Evolutionary conservation across 2,888 invertebrate genomes (phyloP).

Genomic region (Cataglyphis rosenhaueri): DNA sequence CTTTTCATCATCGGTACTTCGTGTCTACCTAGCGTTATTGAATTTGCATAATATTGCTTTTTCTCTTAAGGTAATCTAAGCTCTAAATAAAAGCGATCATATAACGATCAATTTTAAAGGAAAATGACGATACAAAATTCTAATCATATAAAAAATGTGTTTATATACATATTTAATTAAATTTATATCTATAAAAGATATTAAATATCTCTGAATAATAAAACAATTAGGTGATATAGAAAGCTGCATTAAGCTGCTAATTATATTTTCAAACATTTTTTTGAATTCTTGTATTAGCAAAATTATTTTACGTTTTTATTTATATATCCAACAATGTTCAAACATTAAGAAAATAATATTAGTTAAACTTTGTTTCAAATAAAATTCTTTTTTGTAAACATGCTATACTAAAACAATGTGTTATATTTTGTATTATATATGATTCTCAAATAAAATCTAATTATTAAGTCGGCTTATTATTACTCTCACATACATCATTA

Average conservation of each 20-base stretch:
- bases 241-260: neutral
- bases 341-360: neutral
- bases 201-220: neutral
- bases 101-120: conserved; percentile 1
- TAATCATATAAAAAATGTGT: conserved; percentile 11
- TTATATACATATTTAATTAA: neutral
- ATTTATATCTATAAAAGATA: neutral
- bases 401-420: neutral
- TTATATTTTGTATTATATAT: neutral
- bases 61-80: neutral
- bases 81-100: neutral
- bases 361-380: too few relatives aligned
- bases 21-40: neutral
- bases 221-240: neutral
- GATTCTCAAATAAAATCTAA: neutral
- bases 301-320: neutral
- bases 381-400: neutral
- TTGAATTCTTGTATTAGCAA: neutral
- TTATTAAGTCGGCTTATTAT: neutral
- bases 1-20: neutral
- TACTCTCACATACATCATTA: neutral
- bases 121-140: neutral
- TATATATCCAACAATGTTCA: neutral
- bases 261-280: neutral
- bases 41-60: conserved; percentile 40